A percentile compares a stretch with the other conserved stretches of the same genome.
phyloP scores from a whole-genome alignment of 2,888 invertebrate species.

The Ceratothoa steindachneri region DNA sequence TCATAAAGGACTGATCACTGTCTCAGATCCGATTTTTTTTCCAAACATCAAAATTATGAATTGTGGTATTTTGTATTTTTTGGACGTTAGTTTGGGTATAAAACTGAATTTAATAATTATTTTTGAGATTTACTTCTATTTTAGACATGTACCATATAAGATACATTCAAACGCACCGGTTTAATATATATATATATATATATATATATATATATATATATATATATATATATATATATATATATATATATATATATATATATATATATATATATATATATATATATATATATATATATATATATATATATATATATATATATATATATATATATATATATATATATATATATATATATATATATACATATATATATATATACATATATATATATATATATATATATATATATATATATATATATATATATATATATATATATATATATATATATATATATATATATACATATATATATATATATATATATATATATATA shows the following conservation, averaged over 20 bases:
- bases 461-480: neutral
- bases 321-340: slow-evolving; percentile 11
- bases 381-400: neutral
- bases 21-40: too few relatives aligned
- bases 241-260: slow-evolving; percentile 15
- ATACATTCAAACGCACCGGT: too few relatives aligned
- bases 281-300: slow-evolving; percentile 13
- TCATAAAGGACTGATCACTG: too few relatives aligned
- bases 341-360: slow-evolving; percentile 7
- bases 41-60: too few relatives aligned
- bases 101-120: too few relatives aligned
- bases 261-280: slow-evolving; percentile 8
- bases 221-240: slow-evolving; percentile 17
- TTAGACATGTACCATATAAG: too few relatives aligned
- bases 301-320: slow-evolving; percentile 13
- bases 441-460: neutral
- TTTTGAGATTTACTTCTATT: too few relatives aligned
- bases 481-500: neutral
- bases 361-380: slow-evolving; percentile 4
- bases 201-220: slow-evolving; percentile 11
- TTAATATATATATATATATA: slow-evolving; percentile 11
- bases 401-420: neutral
- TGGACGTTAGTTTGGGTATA: too few relatives aligned
- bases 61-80: too few relatives aligned
- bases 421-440: neutral